phyloP scores from a whole-genome alignment of 2,113 vertebrate genomes.

The Hepsetus odoe region DNA sequence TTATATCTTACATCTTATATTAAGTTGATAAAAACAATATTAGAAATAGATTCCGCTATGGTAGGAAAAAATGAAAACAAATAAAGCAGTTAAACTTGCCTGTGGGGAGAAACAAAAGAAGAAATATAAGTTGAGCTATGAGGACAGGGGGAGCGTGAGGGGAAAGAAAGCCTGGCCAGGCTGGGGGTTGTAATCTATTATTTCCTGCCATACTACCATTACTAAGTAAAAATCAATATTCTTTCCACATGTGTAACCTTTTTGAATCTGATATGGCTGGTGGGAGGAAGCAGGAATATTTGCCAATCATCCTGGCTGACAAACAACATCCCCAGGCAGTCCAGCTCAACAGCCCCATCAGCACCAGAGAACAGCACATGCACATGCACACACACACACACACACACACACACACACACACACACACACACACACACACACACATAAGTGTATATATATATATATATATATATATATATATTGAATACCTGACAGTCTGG shows the following conservation, averaged over 20 bases:
- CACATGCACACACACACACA: too few relatives aligned
- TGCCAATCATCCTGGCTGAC: constrained; percentile 58
- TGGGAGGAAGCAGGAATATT: constrained; percentile 37
- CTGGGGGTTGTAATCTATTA: constrained; percentile 59
- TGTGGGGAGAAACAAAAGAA: constrained; percentile 1
- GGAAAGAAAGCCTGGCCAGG: constrained; percentile 12
- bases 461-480: too few relatives aligned
- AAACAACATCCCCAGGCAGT: constrained; percentile 56
- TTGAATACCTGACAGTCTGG: constrained; percentile 23
- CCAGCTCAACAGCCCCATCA: constrained; percentile 4
- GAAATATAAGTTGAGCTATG: not conserved
- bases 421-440: constrained; percentile 5
- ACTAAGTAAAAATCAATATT: constrained; percentile 65
- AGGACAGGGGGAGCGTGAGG: constrained; percentile 2
- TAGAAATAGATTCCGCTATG: not conserved
- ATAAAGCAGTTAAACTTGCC: constrained; percentile 39
- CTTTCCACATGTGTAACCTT: constrained; percentile 60
- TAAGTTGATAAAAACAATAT: not conserved
- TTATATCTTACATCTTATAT: too few relatives aligned
- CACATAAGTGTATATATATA: too few relatives aligned
- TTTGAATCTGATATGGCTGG: constrained; percentile 58
- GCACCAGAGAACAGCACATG: constrained; percentile 31
- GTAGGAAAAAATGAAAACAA: not conserved
- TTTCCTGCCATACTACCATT: constrained; percentile 55
- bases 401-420: not conserved